These are phyloP conservation scores for Scelioninae gen. 2 DNA, from an alignment of 2,888 invertebrate species.

Conservation along the genomic window DNA sequence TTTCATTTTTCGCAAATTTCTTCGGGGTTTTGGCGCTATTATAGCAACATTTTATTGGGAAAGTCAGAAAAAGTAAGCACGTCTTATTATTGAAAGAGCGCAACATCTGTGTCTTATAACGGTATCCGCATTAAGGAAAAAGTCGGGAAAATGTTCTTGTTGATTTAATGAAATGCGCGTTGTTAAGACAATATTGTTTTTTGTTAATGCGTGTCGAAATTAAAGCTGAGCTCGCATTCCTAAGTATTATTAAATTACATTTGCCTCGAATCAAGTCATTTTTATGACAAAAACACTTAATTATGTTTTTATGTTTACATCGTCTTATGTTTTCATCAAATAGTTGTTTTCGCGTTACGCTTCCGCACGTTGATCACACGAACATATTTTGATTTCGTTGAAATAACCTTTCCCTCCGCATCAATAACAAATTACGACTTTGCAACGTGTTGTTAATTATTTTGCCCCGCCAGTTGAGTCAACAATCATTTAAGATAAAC, in stretches of 20 bases:
- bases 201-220: conserved; percentile 4
- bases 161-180: conserved; percentile 48
- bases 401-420: too few relatives aligned
- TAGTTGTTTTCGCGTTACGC: conserved; percentile 6
- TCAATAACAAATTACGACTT: too few relatives aligned
- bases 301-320: not conserved
- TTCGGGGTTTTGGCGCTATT: conserved; percentile 28
- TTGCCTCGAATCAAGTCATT: conserved; percentile 2
- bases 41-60: conserved; percentile 48
- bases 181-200: conserved; percentile 39
- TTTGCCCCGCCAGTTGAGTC: too few relatives aligned
- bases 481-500: too few relatives aligned
- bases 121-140: conserved; percentile 48
- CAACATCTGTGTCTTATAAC: conserved; percentile 59
- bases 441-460: too few relatives aligned
- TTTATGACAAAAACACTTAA: not conserved
- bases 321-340: conserved; percentile 10
- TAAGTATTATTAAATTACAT: conserved; percentile 1
- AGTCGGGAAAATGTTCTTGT: conserved; percentile 36
- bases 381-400: too few relatives aligned
- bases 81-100: conserved; percentile 58
- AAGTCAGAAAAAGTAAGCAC: conserved; percentile 53
- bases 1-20: conserved; percentile 37
- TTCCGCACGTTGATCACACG: too few relatives aligned
- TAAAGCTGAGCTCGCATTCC: conserved; percentile 19